Base-by-base conservation (phyloP, 35 echinoderm and acorn worm genomes). In the Anneissia japonica region DNA sequence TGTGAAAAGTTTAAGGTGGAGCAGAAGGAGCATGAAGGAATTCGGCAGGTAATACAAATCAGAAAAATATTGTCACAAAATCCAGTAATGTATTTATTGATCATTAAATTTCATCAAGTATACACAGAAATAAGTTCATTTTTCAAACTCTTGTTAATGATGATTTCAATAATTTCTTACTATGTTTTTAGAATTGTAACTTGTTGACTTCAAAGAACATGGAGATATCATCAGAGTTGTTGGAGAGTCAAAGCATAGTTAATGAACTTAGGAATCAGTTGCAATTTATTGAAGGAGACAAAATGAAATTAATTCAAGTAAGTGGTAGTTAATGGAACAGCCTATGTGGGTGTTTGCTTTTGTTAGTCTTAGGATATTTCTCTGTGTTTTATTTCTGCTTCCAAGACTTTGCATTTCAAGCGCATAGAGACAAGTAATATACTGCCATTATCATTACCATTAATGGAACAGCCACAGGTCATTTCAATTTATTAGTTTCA, bases 1-100 rank as follows among this genome's bases (percentile, higher is more conserved):
- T 84, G 82, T 87, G 96, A 99, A n/a, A 99, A 94, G 46, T 74
- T 99, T 33, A 92, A 93, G 35, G 32, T 74, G 34, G 89, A 91
- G 28, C 81, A 41, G 36, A 88, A 17, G 36, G 92, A 99, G 35
- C 86, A 94, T 36, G 92, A 91, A 17, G 89, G 88, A 31, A 81
- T 93, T 45, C 88, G 79, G 51, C 74, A 99, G 92, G 96, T 99
- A 38, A 82, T 43, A 43, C 40, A 43, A 43, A 43, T 43, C 40
- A 43, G 4, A 6, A 43, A 43, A 43, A 43, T 43, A 6, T 43
- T 43, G 40, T 43, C 40, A 43, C n/a, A n/a, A n/a, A n/a, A n/a
- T n/a, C n/a, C n/a, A n/a, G n/a, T n/a, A n/a, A n/a, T n/a, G n/a
- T n/a, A n/a, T n/a, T n/a, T n/a, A n/a, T n/a, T n/a, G n/a, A n/a